A percentile compares a stretch with the other conserved stretches of the same genome.
These are phyloP conservation scores for Stichodactyla mertensii DNA, from an alignment of 64 coral and sea anemone genomes.

Conservation along the genomic window DNA sequence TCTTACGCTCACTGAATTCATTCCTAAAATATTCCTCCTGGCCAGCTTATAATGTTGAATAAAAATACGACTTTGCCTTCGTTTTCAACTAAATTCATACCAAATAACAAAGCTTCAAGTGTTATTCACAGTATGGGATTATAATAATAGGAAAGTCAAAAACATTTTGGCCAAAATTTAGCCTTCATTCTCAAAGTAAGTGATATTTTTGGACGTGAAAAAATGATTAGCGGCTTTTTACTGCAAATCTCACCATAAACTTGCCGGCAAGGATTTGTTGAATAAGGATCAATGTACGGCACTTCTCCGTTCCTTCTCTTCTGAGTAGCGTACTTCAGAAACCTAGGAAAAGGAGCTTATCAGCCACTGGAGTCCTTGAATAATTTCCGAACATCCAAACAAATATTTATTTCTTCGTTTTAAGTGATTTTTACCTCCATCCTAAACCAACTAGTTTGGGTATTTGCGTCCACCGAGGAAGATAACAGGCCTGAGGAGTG, in stretches of 20 bases:
- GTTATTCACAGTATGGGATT: not conserved
- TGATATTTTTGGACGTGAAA: not conserved
- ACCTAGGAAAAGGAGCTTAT: slow-evolving; percentile 44
- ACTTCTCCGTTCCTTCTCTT: slow-evolving; percentile 91
- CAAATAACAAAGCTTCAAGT: not conserved
- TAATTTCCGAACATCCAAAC: not conserved
- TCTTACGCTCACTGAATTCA: not conserved
- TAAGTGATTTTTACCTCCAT: slow-evolving; percentile 64
- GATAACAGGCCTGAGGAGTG: slow-evolving; percentile 90
- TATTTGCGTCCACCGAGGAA: slow-evolving; percentile 95
- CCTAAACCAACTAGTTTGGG: slow-evolving; percentile 89
- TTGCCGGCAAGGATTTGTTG: slow-evolving; percentile 87
- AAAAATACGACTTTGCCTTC: not conserved
- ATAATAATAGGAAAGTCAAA: not conserved
- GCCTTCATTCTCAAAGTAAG: not conserved
- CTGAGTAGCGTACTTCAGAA: slow-evolving; percentile 92
- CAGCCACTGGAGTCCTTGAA: not conserved
- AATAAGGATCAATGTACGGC: slow-evolving; percentile 89
- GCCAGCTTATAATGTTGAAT: not conserved
- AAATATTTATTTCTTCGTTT: not conserved
- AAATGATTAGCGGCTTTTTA: not conserved
- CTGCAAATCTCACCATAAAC: slow-evolving; percentile 71
- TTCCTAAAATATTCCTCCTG: not conserved
- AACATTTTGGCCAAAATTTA: not conserved
- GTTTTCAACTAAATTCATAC: not conserved